Evolutionary conservation across 2,113 vertebrate species (phyloP).

Genomic region (Apaloderma vittatum): DNA sequence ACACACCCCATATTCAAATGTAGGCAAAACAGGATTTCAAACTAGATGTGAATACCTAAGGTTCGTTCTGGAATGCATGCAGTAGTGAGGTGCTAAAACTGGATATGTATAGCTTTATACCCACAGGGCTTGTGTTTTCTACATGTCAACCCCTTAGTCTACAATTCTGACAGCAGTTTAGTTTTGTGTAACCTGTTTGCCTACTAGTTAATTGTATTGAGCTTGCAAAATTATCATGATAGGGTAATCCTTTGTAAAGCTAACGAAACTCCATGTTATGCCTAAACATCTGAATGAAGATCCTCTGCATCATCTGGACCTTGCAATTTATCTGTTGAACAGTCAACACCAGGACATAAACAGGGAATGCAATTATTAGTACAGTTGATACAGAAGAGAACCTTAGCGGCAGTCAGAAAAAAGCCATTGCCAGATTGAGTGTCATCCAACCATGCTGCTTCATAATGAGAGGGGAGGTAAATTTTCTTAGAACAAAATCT

Average conservation of each 20-base stretch:
- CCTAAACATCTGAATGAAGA: neutral
- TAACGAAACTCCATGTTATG: neutral
- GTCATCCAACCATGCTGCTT: neutral
- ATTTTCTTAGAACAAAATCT: neutral
- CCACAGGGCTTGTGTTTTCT: neutral
- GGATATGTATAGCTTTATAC: neutral
- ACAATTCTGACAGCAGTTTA: neutral
- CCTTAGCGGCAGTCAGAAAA: neutral
- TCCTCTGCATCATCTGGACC: neutral
- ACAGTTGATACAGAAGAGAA: neutral
- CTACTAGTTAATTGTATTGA: neutral
- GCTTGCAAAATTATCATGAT: neutral
- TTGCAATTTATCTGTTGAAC: neutral
- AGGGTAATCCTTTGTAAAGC: neutral
- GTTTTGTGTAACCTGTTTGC: neutral
- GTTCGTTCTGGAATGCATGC: neutral
- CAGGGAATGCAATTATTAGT: neutral
- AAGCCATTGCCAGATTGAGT: neutral
- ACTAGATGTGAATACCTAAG: neutral
- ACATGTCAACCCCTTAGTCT: neutral
- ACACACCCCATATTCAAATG: neutral
- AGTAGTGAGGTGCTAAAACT: neutral
- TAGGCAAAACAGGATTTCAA: neutral
- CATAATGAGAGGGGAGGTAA: neutral
- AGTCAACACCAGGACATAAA: neutral